Evolutionary conservation across 1,140 invertebrate species (phyloP).

Genomic region (Leptinotarsa lineolata): DNA sequence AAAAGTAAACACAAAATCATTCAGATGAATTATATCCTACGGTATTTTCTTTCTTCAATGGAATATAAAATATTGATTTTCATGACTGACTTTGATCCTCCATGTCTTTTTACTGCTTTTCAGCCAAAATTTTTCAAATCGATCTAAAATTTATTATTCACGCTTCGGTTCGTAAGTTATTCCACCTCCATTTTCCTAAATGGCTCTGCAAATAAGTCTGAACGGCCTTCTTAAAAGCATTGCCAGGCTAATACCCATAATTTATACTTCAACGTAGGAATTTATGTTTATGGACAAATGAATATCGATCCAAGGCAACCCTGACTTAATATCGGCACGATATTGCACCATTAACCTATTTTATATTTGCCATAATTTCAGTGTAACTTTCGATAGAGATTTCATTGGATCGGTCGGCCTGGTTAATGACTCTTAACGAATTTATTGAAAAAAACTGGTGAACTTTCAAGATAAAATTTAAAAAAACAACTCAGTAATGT

Average conservation of each 20-base stretch:
- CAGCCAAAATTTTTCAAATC: too few relatives aligned
- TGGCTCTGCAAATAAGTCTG: background rate
- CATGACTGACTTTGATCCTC: too few relatives aligned
- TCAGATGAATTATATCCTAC: too few relatives aligned
- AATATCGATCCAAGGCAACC: constrained; percentile 17
- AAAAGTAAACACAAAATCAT: too few relatives aligned
- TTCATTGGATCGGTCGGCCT: background rate
- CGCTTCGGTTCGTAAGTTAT: background rate
- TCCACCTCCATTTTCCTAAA: background rate
- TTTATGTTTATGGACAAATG: constrained; percentile 26
- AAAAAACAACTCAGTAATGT: too few relatives aligned
- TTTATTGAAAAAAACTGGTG: too few relatives aligned
- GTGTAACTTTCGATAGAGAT: background rate
- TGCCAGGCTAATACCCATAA: background rate
- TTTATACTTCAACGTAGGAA: constrained; percentile 9
- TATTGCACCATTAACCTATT: constrained; percentile 20
- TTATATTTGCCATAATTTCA: constrained; percentile 6
- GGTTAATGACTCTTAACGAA: background rate
- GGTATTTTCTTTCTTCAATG: too few relatives aligned
- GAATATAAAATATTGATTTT: too few relatives aligned
- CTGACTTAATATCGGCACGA: constrained; percentile 17
- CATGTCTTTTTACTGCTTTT: too few relatives aligned
- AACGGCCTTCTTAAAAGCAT: constrained; percentile 10
- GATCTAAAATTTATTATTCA: too few relatives aligned
- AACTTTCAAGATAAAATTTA: too few relatives aligned